A percentile compares a stretch with the other conserved stretches of the same genome.
Evolutionary conservation across 2,888 invertebrate genomes (phyloP).

Genomic region (Ophion ellenae): DNA sequence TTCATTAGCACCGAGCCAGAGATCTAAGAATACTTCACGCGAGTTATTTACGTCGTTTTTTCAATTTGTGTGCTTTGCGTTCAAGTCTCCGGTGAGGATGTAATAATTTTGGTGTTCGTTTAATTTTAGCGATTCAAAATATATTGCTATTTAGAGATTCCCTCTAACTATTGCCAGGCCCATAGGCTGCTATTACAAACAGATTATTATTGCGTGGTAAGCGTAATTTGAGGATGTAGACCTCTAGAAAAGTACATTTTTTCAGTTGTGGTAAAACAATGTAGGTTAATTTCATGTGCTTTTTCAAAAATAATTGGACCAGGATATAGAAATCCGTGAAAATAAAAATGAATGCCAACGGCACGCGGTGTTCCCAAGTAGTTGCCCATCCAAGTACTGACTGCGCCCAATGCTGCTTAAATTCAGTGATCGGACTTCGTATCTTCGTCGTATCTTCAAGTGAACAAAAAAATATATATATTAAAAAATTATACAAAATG

Average conservation of each 20-base stretch:
- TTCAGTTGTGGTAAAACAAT: slow-evolving; percentile 3
- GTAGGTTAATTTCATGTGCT: slow-evolving; percentile 14
- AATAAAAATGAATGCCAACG: no score
- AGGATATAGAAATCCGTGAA: no score
- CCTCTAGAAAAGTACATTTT: slow-evolving; percentile 15
- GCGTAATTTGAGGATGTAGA: slow-evolving; percentile 34
- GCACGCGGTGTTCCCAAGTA: no score
- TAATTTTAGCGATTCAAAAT: slow-evolving; percentile 30
- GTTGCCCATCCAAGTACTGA: no score
- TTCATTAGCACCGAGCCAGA: not conserved
- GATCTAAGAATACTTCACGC: not conserved
- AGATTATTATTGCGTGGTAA: slow-evolving; percentile 27
- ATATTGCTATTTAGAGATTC: slow-evolving; percentile 30
- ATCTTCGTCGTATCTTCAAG: no score
- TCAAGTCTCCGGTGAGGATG: slow-evolving; percentile 8
- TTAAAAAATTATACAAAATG: no score
- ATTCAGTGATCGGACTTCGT: no score
- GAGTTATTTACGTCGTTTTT: not conserved
- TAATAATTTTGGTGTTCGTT: not conserved
- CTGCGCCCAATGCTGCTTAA: no score
- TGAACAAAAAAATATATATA: no score
- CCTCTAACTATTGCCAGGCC: slow-evolving; percentile 24
- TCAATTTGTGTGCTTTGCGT: not conserved
- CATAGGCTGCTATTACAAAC: slow-evolving; percentile 53
- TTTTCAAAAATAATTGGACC: not conserved